Base-by-base conservation (phyloP, 2,888 invertebrate species). In the Amphipyra berbera region DNA sequence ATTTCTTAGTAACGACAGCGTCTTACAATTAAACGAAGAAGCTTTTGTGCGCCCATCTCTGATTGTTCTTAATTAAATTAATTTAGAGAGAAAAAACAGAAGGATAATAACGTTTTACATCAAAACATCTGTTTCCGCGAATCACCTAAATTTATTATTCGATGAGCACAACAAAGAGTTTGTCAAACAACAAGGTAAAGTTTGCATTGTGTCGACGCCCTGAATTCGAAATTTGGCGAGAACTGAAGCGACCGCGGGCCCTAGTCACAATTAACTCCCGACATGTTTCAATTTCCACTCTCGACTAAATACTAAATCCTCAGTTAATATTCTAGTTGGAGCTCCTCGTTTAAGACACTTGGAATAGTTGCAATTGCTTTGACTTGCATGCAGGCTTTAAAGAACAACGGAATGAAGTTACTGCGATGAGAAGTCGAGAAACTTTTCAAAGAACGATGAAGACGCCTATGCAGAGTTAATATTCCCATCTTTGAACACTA, bases 231-330 rank as follows among this genome's bases (percentile, higher is more conserved):
- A 86, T 83, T 86, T 77, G 78, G 73, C 68, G 78, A 69, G 77
- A 76, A 81, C 69, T 81, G 76, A 74, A 76, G 82, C 79, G 81
- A 73, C 82, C 79, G 82, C 79, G 79, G 81, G 73, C 76, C 82
- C 87, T 82, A 83, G 87, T 89, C 83, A 87, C 90, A 92, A 92
- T 92, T 92, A 91, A 91, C 90, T 89, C 82, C 73, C 83, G 87
- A 91, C 92, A 92, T 91, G 91, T 92, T 92, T 90, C 90, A 91
- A 91, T 92, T 92, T 90, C 86, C 85, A 90, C 86, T 86, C 83
- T 82, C 84, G 82, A 81, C 85, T 88, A 79, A 84, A 85, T 86
- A 85, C 84, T 83, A 83, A 87, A 86, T 82, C 81, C 83, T 78
- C 70, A 79, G 82, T 85, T 88, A 89, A 88, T 88, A 88, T 88